These are phyloP conservation scores for Ceryle rudis DNA, from an alignment of 2,797 vertebrate species.

Conservation along the genomic window DNA sequence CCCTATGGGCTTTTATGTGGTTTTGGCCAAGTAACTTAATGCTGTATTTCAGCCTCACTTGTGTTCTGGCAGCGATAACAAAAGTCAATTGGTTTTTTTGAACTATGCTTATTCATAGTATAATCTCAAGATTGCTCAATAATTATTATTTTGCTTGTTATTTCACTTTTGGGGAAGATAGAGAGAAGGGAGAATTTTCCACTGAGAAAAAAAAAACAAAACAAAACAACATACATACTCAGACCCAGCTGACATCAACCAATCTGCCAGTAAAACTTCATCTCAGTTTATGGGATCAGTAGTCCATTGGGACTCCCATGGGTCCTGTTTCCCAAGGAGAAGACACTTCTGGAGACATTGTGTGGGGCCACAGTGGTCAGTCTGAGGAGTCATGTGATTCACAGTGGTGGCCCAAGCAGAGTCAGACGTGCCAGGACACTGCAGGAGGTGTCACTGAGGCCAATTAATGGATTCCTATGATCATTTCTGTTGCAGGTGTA, in stretches of 20 bases:
- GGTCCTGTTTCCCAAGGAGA: background rate
- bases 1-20: background rate
- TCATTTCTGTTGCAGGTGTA: background rate
- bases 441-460: background rate
- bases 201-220: background rate
- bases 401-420: background rate
- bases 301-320: accelerated
- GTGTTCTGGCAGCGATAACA: background rate
- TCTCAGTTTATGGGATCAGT: background rate
- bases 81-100: background rate
- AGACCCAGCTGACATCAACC: background rate
- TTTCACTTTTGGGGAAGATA: background rate
- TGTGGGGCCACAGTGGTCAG: accelerated
- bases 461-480: accelerated
- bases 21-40: background rate
- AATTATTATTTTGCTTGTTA: background rate
- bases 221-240: background rate
- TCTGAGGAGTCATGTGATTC: background rate
- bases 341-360: background rate
- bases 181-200: background rate
- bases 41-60: background rate
- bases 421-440: background rate
- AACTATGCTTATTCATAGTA: background rate
- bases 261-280: background rate
- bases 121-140: background rate